Base-by-base conservation (phyloP, 2,113 vertebrate genomes). In the Cyrtonyx montezumae region DNA sequence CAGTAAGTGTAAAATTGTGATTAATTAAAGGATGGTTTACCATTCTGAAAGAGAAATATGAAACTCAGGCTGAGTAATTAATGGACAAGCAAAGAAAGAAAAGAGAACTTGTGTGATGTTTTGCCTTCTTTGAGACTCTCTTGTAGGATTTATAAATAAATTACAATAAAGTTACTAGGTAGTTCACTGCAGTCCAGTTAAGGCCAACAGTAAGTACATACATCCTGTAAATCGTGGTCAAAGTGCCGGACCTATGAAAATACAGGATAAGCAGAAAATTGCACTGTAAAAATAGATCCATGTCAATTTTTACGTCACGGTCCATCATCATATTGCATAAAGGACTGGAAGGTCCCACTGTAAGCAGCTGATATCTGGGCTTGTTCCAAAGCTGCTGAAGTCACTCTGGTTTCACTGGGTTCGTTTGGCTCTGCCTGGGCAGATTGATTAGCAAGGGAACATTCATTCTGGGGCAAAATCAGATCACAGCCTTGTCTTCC, bases 11-110 rank as follows among this genome's bases (percentile, higher is more conserved):
- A 84, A 85, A 92, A 95, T 90, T 90, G 65, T 59, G 82, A 94
- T 95, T 90, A 96, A 87, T 83, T 76, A 58, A 61, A 91, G 65
- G 37, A 45, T 78, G 65, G 63, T 83, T 92, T 93, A 83, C 36
- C 15, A 36, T 58, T 88, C 51, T 88, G 74, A 80, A 70, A 91
- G 49, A 87, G 65, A 63, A 58, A 58, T 88, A 76, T 48, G 79
- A 86, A 84, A 59, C 42, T 90, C 65, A 65, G 30, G 65, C 68
- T 68, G 76, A 37, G 2, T 85, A 83, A 91, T 43, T 83, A 91
- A 87, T 70, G 84, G 46, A 43, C 73, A 92, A 78, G 91, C 43
- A 86, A 79, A 91, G 56, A 87, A 69, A 84, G 82, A 66, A 43
- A 77, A 73, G 71, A 55, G 55, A 76, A 67, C 82, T 91, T 86